Base-by-base conservation (phyloP, 2,797 vertebrate species). In the Kryptopterus vitreolus region DNA sequence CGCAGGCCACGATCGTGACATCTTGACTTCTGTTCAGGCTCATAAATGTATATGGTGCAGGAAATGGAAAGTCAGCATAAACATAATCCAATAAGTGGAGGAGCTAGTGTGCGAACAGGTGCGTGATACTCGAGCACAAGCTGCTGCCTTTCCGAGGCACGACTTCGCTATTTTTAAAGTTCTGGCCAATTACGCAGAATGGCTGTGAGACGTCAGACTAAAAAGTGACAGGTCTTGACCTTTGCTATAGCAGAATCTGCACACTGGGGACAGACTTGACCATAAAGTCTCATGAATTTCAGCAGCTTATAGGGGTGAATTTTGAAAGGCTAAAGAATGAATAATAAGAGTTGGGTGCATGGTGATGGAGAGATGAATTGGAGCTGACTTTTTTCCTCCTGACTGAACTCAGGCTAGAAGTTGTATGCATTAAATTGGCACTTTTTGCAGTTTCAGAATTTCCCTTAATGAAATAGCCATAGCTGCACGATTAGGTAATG, bases 41-140 rank as follows among this genome's bases (percentile, higher is more conserved):
- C 88, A 89, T 87, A 88, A 89, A 86, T 85, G 81, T 81, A 80
- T 83, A 83, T 78, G 81, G 84, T 65, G 69, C 72, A 66, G 78
- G 81, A 87, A 88, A 84, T 82, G 81, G 69, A 80, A 86, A 75
- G 85, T 88, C 87, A 87, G 86, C 86, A 88, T 87, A 85, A 87
- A 86, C 79, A 82, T 86, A 83, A 87, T 86, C 83, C 85, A 87
- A 88, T 88, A 84, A 88, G 77, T 78, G 46, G 26, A 50, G 80
- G 61, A 43, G 24, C 38, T 65, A 75, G 57, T 73, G 55, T 70
- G 71, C 20, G 31, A 38, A 77, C 78, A 63, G 48, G 38, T 77
- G 63, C 20, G 48, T 59, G 62, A 66, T 69, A 69, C 81, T 76
- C 70, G 71, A 72, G 55, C 62, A 53, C 71, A 69, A 78, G 58